Evolutionary conservation across 1,140 invertebrate genomes (phyloP), one percentile per base, ranked within the genome.

Genomic region (Epicauta chinensis): DNA sequence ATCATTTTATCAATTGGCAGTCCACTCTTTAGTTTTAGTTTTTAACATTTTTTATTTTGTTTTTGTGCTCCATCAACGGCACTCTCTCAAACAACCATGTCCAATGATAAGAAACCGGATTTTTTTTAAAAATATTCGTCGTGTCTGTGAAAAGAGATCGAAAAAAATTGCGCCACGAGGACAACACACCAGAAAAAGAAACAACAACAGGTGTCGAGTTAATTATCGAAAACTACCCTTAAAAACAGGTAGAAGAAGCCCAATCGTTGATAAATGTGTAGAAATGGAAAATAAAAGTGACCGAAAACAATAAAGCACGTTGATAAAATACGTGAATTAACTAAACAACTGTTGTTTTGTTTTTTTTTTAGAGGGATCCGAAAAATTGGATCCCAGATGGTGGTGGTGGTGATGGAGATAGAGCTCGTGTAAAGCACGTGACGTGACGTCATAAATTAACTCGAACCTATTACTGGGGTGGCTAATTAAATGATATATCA

Each of bases 341-440:
- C 55, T 62, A 23, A 23, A 23, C 23, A 23, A 23, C 23, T 23
- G 23, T 23, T 23, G 23, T 23, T 23, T n/a, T n/a, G n/a, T n/a
- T n/a, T n/a, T n/a, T n/a, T n/a, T 23, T 23, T 23, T 7, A 23
- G 7, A 23, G 23, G 23, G 23, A 7, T 23, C 35, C 39, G 44
- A 37, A 48, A 63, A 61, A 61, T 62, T 63, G 61, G 56, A 63
- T 58, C 55, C 53, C 63, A 65, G 63, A 65, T 65, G 63, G 59
- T 46, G 43, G 7, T 23, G 23, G 23, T 23, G 23, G 23, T 23
- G 2, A 7, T 23, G 7, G 1, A 23, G 23, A 23, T 3, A 23
- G 14, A 43, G 55, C 59, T 49, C 51, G 53, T 49, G 63, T 63
- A 63, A 58, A 56, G 61, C 63, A 65, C 63, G 61, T 63, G 63